These are phyloP conservation scores for Colossoma macropomum DNA, from an alignment of 2,113 vertebrate species.

Conservation along the genomic window DNA sequence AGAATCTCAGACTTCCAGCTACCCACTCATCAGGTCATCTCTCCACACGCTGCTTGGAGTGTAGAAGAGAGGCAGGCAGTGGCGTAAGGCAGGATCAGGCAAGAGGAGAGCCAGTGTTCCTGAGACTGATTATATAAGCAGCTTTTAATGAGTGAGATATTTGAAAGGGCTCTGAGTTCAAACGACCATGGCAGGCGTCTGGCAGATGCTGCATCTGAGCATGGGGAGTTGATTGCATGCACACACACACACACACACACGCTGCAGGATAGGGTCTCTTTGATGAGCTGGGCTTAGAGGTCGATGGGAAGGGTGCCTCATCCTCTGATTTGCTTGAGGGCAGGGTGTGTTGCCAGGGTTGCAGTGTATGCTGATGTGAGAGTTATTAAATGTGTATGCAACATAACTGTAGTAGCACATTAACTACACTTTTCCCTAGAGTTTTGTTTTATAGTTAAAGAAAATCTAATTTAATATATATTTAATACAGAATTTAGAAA, in stretches of 20 bases:
- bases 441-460: background rate
- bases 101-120: conserved; percentile 72
- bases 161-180: conserved; percentile 75
- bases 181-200: conserved; percentile 73
- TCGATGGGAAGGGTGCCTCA: conserved; percentile 71
- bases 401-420: background rate
- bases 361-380: background rate
- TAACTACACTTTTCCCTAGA: background rate
- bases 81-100: conserved; percentile 30
- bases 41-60: conserved; percentile 69
- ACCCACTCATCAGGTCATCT: conserved; percentile 71
- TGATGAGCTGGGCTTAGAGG: conserved; percentile 72
- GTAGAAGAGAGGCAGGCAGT: conserved; percentile 59
- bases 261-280: conserved; percentile 66
- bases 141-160: conserved; percentile 75
- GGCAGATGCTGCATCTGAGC: conserved; percentile 72
- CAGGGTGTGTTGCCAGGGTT: conserved; percentile 51
- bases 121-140: conserved; percentile 80
- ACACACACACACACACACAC: conserved; percentile 44
- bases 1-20: conserved; percentile 69
- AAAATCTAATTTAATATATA: too few relatives aligned
- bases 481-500: background rate
- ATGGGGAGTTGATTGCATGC: conserved; percentile 71
- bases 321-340: conserved; percentile 69
- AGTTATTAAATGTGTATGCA: conserved; percentile 27